Evolutionary conservation across 1,140 invertebrate species (phyloP).

Genomic region (Monomorium pharaonis): DNA sequence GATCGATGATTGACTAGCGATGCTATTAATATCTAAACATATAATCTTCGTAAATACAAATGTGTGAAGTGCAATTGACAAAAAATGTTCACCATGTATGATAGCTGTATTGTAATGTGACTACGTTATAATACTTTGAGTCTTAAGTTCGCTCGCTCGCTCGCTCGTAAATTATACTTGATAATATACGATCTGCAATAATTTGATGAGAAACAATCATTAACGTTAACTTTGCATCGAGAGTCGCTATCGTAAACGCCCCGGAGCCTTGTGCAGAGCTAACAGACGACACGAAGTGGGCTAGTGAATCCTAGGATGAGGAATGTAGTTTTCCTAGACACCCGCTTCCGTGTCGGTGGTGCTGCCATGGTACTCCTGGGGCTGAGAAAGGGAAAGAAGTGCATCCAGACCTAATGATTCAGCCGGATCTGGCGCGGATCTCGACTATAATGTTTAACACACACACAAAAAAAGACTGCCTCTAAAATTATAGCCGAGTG

Average conservation of each 20-base stretch:
- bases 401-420: conserved; percentile 82
- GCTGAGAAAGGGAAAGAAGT: conserved; percentile 83
- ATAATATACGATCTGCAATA: conserved; percentile 47
- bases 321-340: conserved; percentile 78
- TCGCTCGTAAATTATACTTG: conserved; percentile 17
- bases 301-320: conserved; percentile 76
- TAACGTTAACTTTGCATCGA: conserved; percentile 62
- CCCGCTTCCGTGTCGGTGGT: conserved; percentile 78
- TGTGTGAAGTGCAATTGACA: not conserved
- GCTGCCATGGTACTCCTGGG: conserved; percentile 80
- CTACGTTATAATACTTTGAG: conserved; percentile 63
- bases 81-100: conserved; percentile 9
- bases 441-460: conserved; percentile 74
- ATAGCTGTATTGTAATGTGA: conserved; percentile 28
- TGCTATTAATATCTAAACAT: conserved; percentile 8
- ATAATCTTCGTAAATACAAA: not conserved
- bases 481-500: conserved; percentile 47
- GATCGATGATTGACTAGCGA: conserved; percentile 23
- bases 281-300: conserved; percentile 48
- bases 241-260: conserved; percentile 52
- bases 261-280: conserved; percentile 57
- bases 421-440: conserved; percentile 73
- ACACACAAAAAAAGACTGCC: conserved; percentile 73
- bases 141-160: conserved; percentile 47
- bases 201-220: conserved; percentile 16